A percentile compares a stretch with the other conserved stretches of the same genome.
These are phyloP conservation scores for Mesochorus sp. DNA, from an alignment of 2,888 invertebrate genomes.

Conservation along the genomic window DNA sequence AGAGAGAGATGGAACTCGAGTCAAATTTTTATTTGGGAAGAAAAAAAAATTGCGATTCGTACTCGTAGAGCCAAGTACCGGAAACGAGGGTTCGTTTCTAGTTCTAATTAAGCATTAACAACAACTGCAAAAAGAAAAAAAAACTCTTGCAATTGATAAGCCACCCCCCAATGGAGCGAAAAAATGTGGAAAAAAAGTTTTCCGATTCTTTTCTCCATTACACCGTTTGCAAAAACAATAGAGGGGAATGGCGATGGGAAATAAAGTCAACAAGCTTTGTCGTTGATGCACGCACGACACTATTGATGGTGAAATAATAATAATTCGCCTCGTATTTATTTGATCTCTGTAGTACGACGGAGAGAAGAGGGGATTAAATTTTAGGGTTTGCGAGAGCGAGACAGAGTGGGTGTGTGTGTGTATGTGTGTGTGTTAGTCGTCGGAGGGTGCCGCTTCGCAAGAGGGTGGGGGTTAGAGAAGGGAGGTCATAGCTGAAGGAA, in stretches of 20 bases:
- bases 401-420: slow-evolving; percentile 53
- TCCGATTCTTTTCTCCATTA: too few species aligned
- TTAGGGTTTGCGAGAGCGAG: slow-evolving; percentile 71
- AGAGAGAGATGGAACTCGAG: too few species aligned
- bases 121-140: too few species aligned
- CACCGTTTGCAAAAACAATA: background rate
- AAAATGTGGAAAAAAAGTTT: too few species aligned
- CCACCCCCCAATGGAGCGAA: too few species aligned
- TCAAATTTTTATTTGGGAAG: too few species aligned
- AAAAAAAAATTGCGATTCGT: too few species aligned
- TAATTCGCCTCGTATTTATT: slow-evolving; percentile 47
- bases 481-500: slow-evolving; percentile 80
- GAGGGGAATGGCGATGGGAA: too few species aligned
- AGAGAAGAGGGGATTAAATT: slow-evolving; percentile 68
- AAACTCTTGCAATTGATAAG: too few species aligned
- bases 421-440: slow-evolving; percentile 56
- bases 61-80: too few species aligned
- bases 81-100: too few species aligned
- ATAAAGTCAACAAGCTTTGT: background rate
- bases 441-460: slow-evolving; percentile 60
- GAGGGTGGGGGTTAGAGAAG: slow-evolving; percentile 70
- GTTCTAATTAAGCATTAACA: too few species aligned
- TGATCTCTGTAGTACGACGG: slow-evolving; percentile 52
- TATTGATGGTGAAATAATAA: background rate
- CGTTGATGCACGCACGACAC: background rate